Base-by-base conservation (phyloP, 2,113 vertebrate genomes). In the Origma solitaria region DNA sequence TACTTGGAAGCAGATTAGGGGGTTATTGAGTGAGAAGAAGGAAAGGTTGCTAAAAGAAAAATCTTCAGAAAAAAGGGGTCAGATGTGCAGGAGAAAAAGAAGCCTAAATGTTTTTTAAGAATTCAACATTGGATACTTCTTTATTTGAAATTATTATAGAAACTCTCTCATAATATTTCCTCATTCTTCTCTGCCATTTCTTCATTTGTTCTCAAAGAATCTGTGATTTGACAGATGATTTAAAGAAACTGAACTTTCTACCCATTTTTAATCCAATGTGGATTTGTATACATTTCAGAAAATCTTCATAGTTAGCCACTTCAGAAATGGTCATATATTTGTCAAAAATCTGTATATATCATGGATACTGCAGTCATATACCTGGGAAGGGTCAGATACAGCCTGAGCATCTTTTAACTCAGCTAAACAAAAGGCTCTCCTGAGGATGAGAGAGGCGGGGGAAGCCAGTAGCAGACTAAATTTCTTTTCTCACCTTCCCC, bases 31-130 rank as follows among this genome's bases (percentile, higher is more conserved):
- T 14, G n/a, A 60, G 24, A 62, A 12, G 38, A 78, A 53, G 17
- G 10, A 69, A 81, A 70, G 18, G 2, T 5, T 1, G 0, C 1
- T 65, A 7, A 0, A 24, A 82, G 12, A 60, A 88, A 82, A 82
- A 33, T 4, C 6, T 54, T 62, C 35, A 45, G 24, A 33, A 66
- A 49, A 57, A 27, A 4, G 4, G 4, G 3, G 3, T 40, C 19
- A 73, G 8, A 69, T 47, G 13, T 38, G 19, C 21, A 86, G 33
- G 10, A 86, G 23, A n/a, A 65, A 86, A 62, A 62, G 8, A 47
- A 84, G 2, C 5, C 31, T n/a, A 70, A 14, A 6, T 28, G 40
- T 84, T 10, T 44, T 40, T 49, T 1, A 87, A 82, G 21, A 76
- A 60, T 60, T 90, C 30, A 33, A 1, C 17, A 35, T 7, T 16